Conservation (phyloP, 2,113 vertebrate genomes). For the Rhinogobius similis region DNA sequence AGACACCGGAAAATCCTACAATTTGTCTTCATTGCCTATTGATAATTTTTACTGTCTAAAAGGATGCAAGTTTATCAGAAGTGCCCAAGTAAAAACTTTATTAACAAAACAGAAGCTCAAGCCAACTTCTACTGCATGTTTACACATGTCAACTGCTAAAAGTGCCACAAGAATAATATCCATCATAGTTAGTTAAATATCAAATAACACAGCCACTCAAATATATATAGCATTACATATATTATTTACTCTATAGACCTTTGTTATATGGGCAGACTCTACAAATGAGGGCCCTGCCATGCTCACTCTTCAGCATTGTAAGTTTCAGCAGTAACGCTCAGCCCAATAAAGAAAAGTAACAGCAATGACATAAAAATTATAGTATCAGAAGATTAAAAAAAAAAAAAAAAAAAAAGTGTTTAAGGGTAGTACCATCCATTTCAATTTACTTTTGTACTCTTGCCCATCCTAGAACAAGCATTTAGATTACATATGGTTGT, state of each 20-base stretch:
- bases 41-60: no score
- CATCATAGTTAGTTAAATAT: conserved; percentile 60
- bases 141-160: conserved; percentile 41
- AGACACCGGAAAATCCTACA: conserved; percentile 76
- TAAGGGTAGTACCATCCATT: conserved; percentile 31
- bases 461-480: not conserved
- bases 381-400: conserved; percentile 1
- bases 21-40: not conserved
- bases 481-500: conserved; percentile 1
- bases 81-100: conserved; percentile 75
- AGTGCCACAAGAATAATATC: conserved; percentile 62
- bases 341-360: conserved; percentile 3
- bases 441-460: conserved; percentile 1
- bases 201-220: conserved; percentile 72
- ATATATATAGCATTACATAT: conserved; percentile 69
- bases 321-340: conserved; percentile 43
- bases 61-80: not conserved
- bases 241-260: conserved; percentile 62
- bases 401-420: no score
- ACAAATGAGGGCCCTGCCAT: conserved; percentile 53
- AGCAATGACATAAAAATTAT: conserved; percentile 28
- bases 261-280: conserved; percentile 58
- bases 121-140: conserved; percentile 55
- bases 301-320: conserved; percentile 52
- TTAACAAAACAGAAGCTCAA: conserved; percentile 75